Evolutionary conservation across 2,113 vertebrate genomes (phyloP).

Genomic region (Scomber colias): DNA sequence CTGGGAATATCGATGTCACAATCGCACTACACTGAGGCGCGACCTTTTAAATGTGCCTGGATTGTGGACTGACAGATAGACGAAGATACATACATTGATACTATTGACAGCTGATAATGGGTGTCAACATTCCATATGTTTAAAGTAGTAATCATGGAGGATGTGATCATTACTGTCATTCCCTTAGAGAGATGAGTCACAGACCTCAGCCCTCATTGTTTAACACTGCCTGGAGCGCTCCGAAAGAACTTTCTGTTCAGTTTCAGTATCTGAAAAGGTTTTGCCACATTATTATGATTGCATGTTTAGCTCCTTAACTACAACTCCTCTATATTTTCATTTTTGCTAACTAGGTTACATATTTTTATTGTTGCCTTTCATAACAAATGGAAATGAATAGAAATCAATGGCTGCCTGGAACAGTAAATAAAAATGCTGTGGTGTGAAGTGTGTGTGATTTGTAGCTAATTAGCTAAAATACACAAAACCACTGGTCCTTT

Average conservation of each 20-base stretch:
- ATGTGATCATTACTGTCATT: neutral
- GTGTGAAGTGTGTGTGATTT: neutral
- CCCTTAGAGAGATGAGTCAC: too few species aligned
- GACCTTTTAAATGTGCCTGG: neutral
- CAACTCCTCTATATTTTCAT: neutral
- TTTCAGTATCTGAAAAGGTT: too few species aligned
- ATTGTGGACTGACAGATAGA: neutral
- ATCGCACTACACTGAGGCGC: slow-evolving; percentile 12
- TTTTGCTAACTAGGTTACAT: neutral
- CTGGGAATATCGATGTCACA: slow-evolving; percentile 7
- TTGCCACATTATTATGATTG: neutral
- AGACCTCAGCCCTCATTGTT: neutral
- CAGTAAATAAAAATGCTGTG: neutral
- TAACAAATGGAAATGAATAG: too few species aligned
- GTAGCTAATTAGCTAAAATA: neutral
- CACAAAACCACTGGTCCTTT: too few species aligned
- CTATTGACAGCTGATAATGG: neutral
- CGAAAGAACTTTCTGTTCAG: neutral
- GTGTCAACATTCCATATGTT: neutral
- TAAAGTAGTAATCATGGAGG: neutral
- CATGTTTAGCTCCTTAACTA: neutral
- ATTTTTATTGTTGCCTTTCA: too few species aligned
- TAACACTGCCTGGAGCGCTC: neutral
- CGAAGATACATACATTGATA: neutral
- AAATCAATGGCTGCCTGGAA: neutral